Percentiles rank a stretch among this genome's conserved stretches.
Conservation (phyloP, 2,888 invertebrate species). For the Trachelus troglodyta region DNA sequence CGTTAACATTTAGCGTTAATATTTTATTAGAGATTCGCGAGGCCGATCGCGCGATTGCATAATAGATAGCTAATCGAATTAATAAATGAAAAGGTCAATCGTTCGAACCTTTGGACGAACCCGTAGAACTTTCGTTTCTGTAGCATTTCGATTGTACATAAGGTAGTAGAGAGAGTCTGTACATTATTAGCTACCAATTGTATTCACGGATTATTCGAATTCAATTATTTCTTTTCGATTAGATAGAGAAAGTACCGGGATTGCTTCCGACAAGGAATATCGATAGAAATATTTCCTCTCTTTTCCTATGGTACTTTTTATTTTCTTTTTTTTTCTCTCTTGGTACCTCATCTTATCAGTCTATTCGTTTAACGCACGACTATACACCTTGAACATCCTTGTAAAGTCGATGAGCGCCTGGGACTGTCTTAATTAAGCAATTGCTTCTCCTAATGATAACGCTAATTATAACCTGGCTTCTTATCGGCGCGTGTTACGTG, state of each 20-base stretch:
- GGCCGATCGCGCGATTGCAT: background rate
- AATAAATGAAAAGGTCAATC: background rate
- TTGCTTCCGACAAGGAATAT: background rate
- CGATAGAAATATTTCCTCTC: background rate
- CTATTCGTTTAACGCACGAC: background rate
- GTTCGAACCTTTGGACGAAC: background rate
- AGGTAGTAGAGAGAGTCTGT: background rate
- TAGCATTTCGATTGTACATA: background rate
- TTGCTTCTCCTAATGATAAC: background rate
- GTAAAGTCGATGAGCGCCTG: background rate
- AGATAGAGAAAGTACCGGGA: background rate
- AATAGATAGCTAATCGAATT: background rate
- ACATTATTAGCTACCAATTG: background rate
- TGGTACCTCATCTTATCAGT: background rate
- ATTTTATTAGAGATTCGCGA: background rate
- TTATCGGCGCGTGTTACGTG: background rate
- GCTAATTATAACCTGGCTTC: background rate
- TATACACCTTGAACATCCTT: background rate
- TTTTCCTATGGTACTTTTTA: background rate
- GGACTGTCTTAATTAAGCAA: background rate
- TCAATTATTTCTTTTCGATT: background rate
- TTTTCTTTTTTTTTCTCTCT: background rate
- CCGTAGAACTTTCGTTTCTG: background rate
- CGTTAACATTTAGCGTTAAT: background rate
- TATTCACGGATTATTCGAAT: background rate